Evolutionary conservation across 2,113 vertebrate genomes (phyloP), one percentile per base, ranked within the genome.

Genomic region (Syrrhaptes paradoxus): DNA sequence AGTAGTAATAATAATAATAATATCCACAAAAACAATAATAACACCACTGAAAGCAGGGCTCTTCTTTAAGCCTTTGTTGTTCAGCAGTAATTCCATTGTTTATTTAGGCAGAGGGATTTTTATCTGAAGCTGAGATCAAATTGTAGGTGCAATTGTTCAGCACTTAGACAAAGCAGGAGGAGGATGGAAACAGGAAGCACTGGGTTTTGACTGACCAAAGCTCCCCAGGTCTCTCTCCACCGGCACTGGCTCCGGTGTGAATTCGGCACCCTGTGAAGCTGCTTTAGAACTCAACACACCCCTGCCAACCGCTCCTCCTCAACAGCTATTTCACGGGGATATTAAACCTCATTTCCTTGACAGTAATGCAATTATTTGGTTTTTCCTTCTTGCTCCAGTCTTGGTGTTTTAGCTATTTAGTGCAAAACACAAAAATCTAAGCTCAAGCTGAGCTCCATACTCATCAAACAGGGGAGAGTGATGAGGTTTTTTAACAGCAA

Each of bases 61-160:
- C 74, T 87, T 92, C 77, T 85, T 75, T 81, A 52, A 85, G 85
- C 89, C 95, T 96, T 87, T 92, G 92, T 89, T 90, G 89, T 32
- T 93, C 67, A 61, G 89, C 87, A 93, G 95, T 90, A 96, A 97
- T 93, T 96, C 96, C 83, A 82, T 49, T 97, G 96, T 97, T 97
- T 94, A 96, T 97, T 96, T 96, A 97, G 94, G 96, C 92, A 95
- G 96, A 87, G 93, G 94, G 41, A 6, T 91, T 98, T 94, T 93
- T 97, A 96, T 97, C 97, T 94, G 95, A 96, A 93, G 93, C 87
- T 83, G 54, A 96, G 89, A 98, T 97, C 97, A 94, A 97, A 98
- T 96, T 95, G 93, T 88, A 97, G 96, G 96, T 97, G 95, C 95
- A 97, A 98, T 84, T 97, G 95, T 89, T 83, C 86, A n/a, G 88